Evolutionary conservation across 1,140 invertebrate species (phyloP), one percentile per base, ranked within the genome.

Genomic region (Euura lappo): DNA sequence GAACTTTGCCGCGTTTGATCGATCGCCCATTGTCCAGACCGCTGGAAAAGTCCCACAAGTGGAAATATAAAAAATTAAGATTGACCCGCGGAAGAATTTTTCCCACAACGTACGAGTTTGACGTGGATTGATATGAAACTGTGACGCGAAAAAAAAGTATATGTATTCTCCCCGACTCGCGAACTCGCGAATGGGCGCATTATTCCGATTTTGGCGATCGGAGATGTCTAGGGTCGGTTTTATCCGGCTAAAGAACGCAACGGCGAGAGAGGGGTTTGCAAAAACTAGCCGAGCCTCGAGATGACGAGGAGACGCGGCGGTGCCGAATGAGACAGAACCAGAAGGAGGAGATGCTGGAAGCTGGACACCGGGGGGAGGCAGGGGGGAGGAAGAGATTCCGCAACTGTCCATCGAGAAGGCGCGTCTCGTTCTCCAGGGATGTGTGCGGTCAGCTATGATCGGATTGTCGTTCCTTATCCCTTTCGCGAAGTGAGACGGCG

Each of bases 401-500:
- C 80, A 82, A 83, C 81, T 78, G 82, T 80, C 51, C 51, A 60
- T 60, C 51, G 51, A 60, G 51, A 60, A 60, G 51, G 51, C 51
- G 51, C 51, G 51, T 60, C 51, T 60, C 51, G 10, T 60, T n/a
- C 13, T 60, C 51, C 51, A 60, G 6, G 51, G 51, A 60, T 60
- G 51, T 60, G 51, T 60, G 51, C 51, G 51, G 51, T 80, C 80
- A 85, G 82, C 81, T 86, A 86, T 85, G 85, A 87, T 84, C 85
- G 82, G 79, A 71, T 74, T 81, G 80, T 78, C 82, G 86, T 85
- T 86, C 85, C 83, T 84, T 79, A 79, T 80, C 79, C 75, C 80
- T 81, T 83, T 81, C 79, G 81, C 74, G 81, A 80, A 79, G 77
- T 78, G 78, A 77, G 80, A 79, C 79, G 78, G 79, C 79, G 60